phyloP scores from a whole-genome alignment of 1,140 invertebrate genomes.

The Stegodyphus mimosarum region DNA sequence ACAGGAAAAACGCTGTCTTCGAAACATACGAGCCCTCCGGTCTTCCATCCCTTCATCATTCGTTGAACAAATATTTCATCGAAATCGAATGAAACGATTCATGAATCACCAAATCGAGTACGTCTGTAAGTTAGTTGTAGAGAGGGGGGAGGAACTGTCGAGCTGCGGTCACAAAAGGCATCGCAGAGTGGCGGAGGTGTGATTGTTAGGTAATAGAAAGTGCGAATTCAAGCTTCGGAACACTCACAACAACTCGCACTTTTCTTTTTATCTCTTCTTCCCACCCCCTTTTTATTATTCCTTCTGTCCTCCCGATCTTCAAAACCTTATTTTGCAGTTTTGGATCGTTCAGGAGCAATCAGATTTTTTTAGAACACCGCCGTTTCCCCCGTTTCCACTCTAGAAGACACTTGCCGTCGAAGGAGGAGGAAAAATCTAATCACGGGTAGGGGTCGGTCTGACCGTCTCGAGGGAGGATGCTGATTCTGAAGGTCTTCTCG shows the following conservation, averaged over 20 bases:
- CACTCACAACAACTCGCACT: constrained; percentile 1
- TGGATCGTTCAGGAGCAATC: constrained; percentile 35
- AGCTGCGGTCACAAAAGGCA: background rate
- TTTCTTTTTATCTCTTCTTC: background rate
- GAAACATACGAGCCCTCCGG: background rate
- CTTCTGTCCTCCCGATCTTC: background rate
- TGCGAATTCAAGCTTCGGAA: constrained; percentile 20
- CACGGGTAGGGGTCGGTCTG: background rate
- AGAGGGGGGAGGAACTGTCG: background rate
- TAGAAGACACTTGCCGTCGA: background rate
- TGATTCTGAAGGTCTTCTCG: too few relatives aligned
- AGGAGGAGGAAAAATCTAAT: background rate
- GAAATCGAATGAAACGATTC: background rate
- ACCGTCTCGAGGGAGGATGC: background rate
- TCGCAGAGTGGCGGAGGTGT: background rate
- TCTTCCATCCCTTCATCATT: background rate
- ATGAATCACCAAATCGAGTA: background rate
- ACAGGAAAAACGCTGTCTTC: background rate
- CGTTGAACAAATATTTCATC: background rate
- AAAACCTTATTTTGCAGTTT: constrained; percentile 30
- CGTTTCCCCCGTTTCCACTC: constrained; percentile 11
- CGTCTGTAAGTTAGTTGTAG: background rate
- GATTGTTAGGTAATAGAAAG: background rate
- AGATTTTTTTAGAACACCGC: background rate
- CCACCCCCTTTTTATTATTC: constrained; percentile 18